Evolutionary conservation across 2,113 vertebrate genomes (phyloP), one percentile per base, ranked within the genome.

Genomic region (Chinchilla lanigera): DNA sequence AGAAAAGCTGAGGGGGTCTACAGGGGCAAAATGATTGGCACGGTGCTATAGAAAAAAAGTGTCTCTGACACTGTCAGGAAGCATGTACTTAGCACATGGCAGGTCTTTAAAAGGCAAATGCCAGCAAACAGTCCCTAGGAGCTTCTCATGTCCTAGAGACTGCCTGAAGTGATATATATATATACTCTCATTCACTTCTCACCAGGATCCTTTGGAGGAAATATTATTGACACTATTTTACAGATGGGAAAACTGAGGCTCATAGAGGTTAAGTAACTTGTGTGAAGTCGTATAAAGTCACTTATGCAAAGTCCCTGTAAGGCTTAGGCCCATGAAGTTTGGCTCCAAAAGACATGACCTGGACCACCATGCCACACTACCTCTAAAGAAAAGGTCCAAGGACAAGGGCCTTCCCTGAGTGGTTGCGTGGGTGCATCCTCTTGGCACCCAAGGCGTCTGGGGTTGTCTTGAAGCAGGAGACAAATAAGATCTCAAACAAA

Each of bases 211-310:
- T 78, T 30, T 24, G 67, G 17, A 58, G 26, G 28, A 67, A 95
- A 69, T 38, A 54, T 38, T 86, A 89, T 33, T 65, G 41, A 87
- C 20, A 33, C 50, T 54, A 87, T 16, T 73, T 85, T 58, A 73
- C 71, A 95, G 86, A 86, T 33, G 47, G 65, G 9, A 33, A 96
- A 93, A 78, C 89, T 19, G 58, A 97, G 58, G 60, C 92, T 75
- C 47, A 33, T 30, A 91, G 35, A 92, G 14, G 9, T 61, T 84
- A 89, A 78, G 63, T 69, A 63, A 95, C 52, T 65, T 16, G n/a
- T 13, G 58, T 47, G 63, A 58, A 65, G 47, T 83, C 41, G 24
- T 50, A 38, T 20, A 69, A 19, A 8, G 35, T 69, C 35, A n/a
- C 35, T 69, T 69, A 69, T 67, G 54, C 65, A 93, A 71, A 65